A percentile compares a stretch with the other conserved stretches of the same genome.
Conservation (phyloP, 2,888 invertebrate species). For the Amphimallon solstitiale region DNA sequence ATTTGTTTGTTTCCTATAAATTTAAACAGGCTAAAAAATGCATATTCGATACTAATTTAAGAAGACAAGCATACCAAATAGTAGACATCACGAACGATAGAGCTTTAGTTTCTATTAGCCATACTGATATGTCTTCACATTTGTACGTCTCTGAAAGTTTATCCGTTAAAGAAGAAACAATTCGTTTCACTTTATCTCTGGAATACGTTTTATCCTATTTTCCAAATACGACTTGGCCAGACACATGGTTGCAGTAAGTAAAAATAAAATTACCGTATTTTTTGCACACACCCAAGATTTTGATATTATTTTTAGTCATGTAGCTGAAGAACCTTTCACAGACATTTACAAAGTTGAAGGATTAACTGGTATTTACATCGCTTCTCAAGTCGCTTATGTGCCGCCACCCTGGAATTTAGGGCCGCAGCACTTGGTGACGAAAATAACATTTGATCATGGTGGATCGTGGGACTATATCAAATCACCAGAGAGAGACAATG, state of each 20-base stretch:
- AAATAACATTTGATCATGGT: conserved; percentile 90
- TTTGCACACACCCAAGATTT: not conserved
- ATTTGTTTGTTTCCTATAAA: conserved; percentile 82
- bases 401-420: conserved; percentile 69
- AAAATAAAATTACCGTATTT: not conserved
- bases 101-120: conserved; percentile 84
- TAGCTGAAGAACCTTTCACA: conserved; percentile 83
- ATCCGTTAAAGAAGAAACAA: conserved; percentile 63
- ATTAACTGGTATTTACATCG: conserved; percentile 88
- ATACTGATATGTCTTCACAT: conserved; percentile 76
- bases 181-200: conserved; percentile 81
- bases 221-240: conserved; percentile 82
- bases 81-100: conserved; percentile 85
- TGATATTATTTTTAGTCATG: conserved; percentile 69
- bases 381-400: conserved; percentile 76
- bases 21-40: conserved; percentile 77
- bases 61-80: conserved; percentile 77
- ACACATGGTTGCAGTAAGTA: conserved; percentile 84
- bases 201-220: conserved; percentile 85
- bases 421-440: conserved; percentile 79
- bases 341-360: conserved; percentile 91
- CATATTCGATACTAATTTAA: conserved; percentile 77
- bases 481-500: conserved; percentile 75
- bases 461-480: conserved; percentile 81
- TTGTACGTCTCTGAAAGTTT: conserved; percentile 82